Evolutionary conservation across 30 jellyfish, hydroid and myxozoan genomes (phyloP), one percentile per base, ranked within the genome.

Genomic region (Phacellophora camtschatica): DNA sequence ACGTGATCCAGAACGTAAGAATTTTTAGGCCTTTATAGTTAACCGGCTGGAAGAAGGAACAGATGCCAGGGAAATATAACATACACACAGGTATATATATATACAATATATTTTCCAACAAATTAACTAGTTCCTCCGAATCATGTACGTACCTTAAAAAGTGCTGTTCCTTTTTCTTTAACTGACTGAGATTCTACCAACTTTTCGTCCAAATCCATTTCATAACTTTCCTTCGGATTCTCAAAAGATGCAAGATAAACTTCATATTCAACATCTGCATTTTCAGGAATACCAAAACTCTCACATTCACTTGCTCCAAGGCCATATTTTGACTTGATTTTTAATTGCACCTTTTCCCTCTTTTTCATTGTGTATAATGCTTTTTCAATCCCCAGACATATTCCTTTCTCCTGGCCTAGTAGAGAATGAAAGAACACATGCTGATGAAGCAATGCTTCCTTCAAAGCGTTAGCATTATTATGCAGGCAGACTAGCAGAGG

Each of bases 331-430:
- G 96, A 39, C 27, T 81, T 51, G 28, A 90, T 79, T 0, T 27
- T 62, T 34, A 90, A 59, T 15, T 64, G 74, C 3, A 84, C 96
- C 30, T 84, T 90, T 65, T 90, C 96, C 19, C 83, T 74, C 32
- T 80, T 95, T 61, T 85, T 90, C 98, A 90, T 90, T 68, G 86
- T 85, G 57, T 41, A 84, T 48, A 90, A 42, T 12, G 98, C 98
- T 64, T 78, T 69, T 34, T 90, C 98, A 24, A 90, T 62, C 1
- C 96, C 98, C 24, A 48, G 88, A 35, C 95, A 74, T 18, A 90
- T 85, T 3, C 88, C 95, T 20, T 68, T 67, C 41, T 84, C 86
- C 19, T 61, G 58, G 23, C 95, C 95, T 84, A 30, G n/a, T n/a
- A n/a, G n/a, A n/a, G n/a, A n/a, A n/a, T n/a, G n/a, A n/a, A n/a